phyloP scores from a whole-genome alignment of 2,888 invertebrate species.

The Neelides folsomi region DNA sequence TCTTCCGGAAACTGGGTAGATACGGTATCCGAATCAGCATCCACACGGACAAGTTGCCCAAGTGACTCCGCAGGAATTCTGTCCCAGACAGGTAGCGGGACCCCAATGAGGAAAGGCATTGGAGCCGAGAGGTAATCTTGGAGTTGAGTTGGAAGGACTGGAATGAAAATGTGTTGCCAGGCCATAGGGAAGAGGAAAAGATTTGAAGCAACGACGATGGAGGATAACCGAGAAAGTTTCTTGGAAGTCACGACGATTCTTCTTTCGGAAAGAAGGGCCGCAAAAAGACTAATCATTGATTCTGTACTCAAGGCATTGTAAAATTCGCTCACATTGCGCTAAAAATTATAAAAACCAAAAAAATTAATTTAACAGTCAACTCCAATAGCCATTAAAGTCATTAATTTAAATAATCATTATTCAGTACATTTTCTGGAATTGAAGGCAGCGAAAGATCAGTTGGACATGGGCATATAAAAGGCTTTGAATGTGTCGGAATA shows the following conservation, averaged over 20 bases:
- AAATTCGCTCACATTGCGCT: conserved; percentile 94
- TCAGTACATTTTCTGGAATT: conserved; percentile 82
- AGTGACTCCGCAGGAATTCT: conserved; percentile 53
- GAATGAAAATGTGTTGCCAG: conserved; percentile 98
- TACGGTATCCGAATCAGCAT: conserved; percentile 79
- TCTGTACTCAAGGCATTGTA: conserved; percentile 89
- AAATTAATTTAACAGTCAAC: neutral
- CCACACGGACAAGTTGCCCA: conserved; percentile 84
- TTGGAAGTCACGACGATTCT: conserved; percentile 84
- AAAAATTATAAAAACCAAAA: conserved; percentile 32
- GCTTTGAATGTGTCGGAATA: conserved; percentile 39
- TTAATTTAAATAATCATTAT: conserved; percentile 35
- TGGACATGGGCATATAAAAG: conserved; percentile 64
- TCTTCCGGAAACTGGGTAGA: conserved; percentile 73
- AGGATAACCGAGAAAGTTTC: conserved; percentile 74
- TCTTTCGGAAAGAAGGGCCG: conserved; percentile 85
- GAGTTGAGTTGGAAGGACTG: conserved; percentile 75
- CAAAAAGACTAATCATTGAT: conserved; percentile 92
- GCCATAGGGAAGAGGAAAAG: conserved; percentile 93
- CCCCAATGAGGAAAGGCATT: conserved; percentile 95
- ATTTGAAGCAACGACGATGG: conserved; percentile 87
- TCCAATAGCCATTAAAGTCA: conserved; percentile 28
- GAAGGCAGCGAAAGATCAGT: conserved; percentile 73
- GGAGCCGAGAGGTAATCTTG: conserved; percentile 85
- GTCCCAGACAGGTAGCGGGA: conserved; percentile 70